Evolutionary conservation across 2,888 invertebrate genomes (phyloP).

Genomic region (Acanthosoma haemorrhoidale): DNA sequence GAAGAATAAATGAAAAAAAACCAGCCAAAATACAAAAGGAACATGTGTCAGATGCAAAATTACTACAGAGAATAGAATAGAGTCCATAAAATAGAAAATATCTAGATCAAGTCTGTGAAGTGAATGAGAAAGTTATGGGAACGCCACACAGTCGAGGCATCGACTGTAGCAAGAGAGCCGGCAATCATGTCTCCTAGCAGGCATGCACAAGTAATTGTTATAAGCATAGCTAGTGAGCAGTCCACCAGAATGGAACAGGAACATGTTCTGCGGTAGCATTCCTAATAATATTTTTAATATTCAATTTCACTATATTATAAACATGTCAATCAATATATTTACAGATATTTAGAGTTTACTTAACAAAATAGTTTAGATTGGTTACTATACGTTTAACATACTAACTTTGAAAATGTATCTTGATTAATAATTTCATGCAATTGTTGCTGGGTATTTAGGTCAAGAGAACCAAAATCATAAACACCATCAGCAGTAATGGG

Average conservation of each 20-base stretch:
- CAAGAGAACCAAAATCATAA: conserved; percentile 70
- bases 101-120: no score
- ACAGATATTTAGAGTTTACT: not conserved
- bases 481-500: conserved; percentile 49
- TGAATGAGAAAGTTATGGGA: no score
- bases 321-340: not conserved
- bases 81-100: no score
- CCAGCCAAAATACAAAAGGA: no score
- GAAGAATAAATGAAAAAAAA: no score
- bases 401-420: conserved; percentile 62
- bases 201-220: no score
- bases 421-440: conserved; percentile 67
- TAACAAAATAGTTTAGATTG: not conserved
- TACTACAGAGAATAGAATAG: no score
- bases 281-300: not conserved
- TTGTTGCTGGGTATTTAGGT: conserved; percentile 72
- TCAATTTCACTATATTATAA: not conserved
- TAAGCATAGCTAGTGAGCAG: no score
- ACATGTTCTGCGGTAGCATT: not conserved
- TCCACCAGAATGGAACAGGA: not conserved
- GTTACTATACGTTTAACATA: not conserved
- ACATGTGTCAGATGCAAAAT: no score
- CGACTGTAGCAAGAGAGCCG: no score
- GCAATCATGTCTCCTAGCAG: no score
- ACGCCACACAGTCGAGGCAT: no score